Conservation (phyloP, 2,888 invertebrate species). For the Apamea anceps region DNA sequence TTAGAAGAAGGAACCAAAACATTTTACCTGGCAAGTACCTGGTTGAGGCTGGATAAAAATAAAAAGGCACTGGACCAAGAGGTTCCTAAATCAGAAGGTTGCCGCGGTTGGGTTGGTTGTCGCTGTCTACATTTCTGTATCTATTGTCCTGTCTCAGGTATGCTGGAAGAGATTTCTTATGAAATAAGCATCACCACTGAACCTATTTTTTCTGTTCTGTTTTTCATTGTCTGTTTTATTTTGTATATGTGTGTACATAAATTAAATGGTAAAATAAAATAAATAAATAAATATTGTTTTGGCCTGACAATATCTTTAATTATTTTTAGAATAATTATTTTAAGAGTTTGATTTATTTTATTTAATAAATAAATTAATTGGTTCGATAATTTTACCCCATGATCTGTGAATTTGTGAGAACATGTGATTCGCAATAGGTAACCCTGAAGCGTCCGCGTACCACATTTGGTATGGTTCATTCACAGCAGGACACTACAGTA, state of each 20-base stretch:
- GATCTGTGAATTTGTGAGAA: not conserved
- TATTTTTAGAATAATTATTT: not conserved
- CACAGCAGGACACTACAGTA: not conserved
- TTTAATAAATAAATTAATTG: not conserved
- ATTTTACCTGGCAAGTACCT: too few species aligned
- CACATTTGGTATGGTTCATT: constrained; percentile 1
- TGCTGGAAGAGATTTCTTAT: too few species aligned
- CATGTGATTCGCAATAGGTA: constrained; percentile 2
- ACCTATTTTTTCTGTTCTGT: too few species aligned
- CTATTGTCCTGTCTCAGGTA: too few species aligned
- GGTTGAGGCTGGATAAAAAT: not conserved
- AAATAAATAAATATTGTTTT: too few species aligned
- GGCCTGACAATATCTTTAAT: not conserved
- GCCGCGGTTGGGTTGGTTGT: too few species aligned
- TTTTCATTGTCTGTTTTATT: too few species aligned
- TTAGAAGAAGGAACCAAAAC: not conserved
- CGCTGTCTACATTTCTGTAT: too few species aligned
- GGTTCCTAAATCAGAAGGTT: not conserved
- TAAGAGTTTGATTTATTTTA: not conserved
- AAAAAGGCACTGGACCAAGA: too few species aligned
- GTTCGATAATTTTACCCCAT: not conserved
- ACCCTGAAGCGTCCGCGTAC: constrained; percentile 7
- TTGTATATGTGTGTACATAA: too few species aligned
- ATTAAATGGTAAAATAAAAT: too few species aligned
- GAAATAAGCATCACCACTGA: too few species aligned